Evolutionary conservation across 2,113 vertebrate species (phyloP).

Genomic region (Rhinoptilus africanus): DNA sequence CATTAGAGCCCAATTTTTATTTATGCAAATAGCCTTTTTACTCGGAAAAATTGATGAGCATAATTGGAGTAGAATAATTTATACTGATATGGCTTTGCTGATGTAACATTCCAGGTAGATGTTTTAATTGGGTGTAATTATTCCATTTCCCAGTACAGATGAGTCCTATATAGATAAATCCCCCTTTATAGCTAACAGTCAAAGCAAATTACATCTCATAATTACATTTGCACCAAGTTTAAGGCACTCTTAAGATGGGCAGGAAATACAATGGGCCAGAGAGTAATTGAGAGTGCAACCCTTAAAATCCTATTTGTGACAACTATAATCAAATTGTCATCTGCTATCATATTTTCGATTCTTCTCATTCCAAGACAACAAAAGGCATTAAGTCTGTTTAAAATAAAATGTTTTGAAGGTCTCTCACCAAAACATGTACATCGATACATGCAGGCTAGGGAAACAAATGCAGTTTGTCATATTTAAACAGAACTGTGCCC

Average conservation of each 20-base stretch:
- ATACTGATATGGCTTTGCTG: not conserved
- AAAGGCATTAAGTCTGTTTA: not conserved
- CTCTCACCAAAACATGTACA: not conserved
- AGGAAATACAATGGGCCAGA: not conserved
- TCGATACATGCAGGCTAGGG: not conserved
- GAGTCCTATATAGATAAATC: not conserved
- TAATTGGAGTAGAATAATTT: not conserved
- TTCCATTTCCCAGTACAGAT: not conserved
- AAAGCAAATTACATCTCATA: conserved; percentile 31
- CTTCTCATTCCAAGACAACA: conserved; percentile 6
- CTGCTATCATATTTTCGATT: conserved; percentile 22
- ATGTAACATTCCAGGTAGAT: conserved; percentile 7
- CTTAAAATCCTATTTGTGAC: conserved; percentile 47
- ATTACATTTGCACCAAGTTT: conserved; percentile 37
- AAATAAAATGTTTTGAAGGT: conserved; percentile 20
- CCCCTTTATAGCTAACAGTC: not conserved
- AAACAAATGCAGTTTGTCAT: conserved; percentile 45
- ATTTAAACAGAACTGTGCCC: conserved; percentile 34
- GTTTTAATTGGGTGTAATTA: conserved; percentile 40
- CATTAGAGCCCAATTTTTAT: conserved; percentile 21
- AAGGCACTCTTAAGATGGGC: not conserved
- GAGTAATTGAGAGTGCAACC: conserved; percentile 5
- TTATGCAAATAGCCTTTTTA: conserved; percentile 25
- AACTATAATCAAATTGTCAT: conserved; percentile 37
- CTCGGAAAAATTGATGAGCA: not conserved